phyloP scores from a whole-genome alignment of 2,113 vertebrate species.

The Diadophis punctatus region DNA sequence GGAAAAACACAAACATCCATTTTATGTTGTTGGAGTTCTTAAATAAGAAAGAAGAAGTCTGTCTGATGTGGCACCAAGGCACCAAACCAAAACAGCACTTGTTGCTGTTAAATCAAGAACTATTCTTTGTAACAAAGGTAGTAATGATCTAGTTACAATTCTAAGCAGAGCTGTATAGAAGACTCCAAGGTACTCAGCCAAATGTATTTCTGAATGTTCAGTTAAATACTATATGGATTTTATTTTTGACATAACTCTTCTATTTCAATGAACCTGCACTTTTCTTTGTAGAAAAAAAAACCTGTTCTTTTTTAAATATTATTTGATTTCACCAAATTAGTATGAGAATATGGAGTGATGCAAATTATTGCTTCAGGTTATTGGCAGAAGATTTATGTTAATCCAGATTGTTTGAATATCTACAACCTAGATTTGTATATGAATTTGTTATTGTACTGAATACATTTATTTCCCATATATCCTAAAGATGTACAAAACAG shows the following conservation, averaged over 20 bases:
- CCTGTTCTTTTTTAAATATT: not conserved
- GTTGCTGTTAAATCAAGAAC: not conserved
- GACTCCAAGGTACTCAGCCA: not conserved
- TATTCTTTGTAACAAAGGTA: not conserved
- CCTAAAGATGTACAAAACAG: not conserved
- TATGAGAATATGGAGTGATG: not conserved
- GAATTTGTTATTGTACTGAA: not conserved
- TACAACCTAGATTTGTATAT: not conserved
- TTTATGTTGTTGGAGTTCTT: not conserved
- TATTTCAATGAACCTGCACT: rapidly evolving
- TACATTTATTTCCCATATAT: not conserved
- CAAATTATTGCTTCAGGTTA: rapidly evolving
- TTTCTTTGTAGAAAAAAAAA: not conserved
- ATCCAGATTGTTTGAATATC: not conserved
- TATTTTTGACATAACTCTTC: not conserved
- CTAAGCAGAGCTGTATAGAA: not conserved
- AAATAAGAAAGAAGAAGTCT: not conserved
- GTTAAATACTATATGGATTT: not conserved
- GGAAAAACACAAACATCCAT: not conserved
- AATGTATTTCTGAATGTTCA: not conserved
- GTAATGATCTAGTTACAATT: not conserved
- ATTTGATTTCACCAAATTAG: not conserved
- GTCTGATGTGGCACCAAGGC: not conserved
- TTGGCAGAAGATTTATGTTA: not conserved
- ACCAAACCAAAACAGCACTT: not conserved